Conservation (phyloP, 2,797 vertebrate genomes). For the Naso thynnoides region DNA sequence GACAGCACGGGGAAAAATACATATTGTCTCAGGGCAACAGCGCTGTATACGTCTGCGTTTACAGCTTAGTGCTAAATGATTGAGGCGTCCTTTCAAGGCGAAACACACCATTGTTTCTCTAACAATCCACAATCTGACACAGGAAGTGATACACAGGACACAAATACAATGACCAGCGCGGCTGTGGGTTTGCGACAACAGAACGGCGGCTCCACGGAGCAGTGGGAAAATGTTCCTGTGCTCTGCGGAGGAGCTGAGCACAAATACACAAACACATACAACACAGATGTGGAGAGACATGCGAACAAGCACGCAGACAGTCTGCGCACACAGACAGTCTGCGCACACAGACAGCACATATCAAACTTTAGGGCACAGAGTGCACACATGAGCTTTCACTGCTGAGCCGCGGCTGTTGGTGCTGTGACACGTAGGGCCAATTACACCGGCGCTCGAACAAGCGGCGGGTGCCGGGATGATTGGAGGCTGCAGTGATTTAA, state of each 20-base stretch:
- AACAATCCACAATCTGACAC: conserved; percentile 80
- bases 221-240: conserved; percentile 75
- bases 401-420: background rate
- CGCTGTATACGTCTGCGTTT: conserved; percentile 42
- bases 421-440: background rate
- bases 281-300: conserved; percentile 23
- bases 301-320: background rate
- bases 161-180: conserved; percentile 78
- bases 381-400: background rate
- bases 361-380: background rate
- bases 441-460: conserved; percentile 1
- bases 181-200: conserved; percentile 69
- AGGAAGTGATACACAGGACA: conserved; percentile 82
- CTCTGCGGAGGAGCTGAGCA: conserved; percentile 38
- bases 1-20: conserved; percentile 44
- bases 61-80: conserved; percentile 65
- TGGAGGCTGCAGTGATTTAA: conserved; percentile 12
- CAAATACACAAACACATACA: conserved; percentile 24
- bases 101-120: conserved; percentile 75
- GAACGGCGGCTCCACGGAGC: conserved; percentile 61
- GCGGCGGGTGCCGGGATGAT: background rate
- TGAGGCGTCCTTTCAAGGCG: conserved; percentile 77
- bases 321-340: background rate
- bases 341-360: background rate
- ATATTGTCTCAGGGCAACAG: conserved; percentile 59